Evolutionary conservation across 1,140 invertebrate genomes (phyloP), one percentile per base, ranked within the genome.

Genomic region (Hycleus phaleratus): DNA sequence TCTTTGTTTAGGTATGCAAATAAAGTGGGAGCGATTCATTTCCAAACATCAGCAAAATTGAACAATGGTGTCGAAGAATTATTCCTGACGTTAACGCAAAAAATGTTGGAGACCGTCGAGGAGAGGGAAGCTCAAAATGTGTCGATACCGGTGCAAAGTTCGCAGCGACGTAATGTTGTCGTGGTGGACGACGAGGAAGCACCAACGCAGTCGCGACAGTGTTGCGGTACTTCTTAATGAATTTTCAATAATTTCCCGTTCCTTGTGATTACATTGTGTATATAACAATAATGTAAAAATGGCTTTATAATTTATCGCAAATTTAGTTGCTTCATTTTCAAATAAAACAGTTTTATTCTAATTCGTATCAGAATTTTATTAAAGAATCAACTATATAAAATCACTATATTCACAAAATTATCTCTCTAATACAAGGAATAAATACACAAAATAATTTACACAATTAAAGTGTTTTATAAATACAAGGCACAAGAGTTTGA

Each of bases 31-130:
- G 96, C 96, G n/a, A 83, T 84, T 59, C 95, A 98, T 77, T 93
- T 87, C 76, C 87, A 94, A 64, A 96, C 94, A 10, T 98, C 96
- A 25, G 97, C 97, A 0, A 98, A 98, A 77, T 73, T 87, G 24
- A 97, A 97, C 73, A 81, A 87, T 73, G 91, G 92, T 26, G 91
- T 98, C 18, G 90, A 96, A 70, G 93, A 97, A 63, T 78, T 98
- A 70, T 98, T 98, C 74, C 71, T 95, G 43, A 85, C 93, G 62
- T 74, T 98, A 46, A 89, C 88, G 12, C 83, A 85, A 49, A 72
- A 80, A 46, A 87, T 87, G 84, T 78, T 86, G 46, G 71, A 77
- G 26, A 74, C 75, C 56, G 77, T 75, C 9, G 76, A 78, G 54
- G 74, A 75, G 58, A 71, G 77, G 65, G 72, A 73, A 11, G 73